Base-by-base conservation (phyloP, 2,113 vertebrate species). In the Polypterus bichir region DNA sequence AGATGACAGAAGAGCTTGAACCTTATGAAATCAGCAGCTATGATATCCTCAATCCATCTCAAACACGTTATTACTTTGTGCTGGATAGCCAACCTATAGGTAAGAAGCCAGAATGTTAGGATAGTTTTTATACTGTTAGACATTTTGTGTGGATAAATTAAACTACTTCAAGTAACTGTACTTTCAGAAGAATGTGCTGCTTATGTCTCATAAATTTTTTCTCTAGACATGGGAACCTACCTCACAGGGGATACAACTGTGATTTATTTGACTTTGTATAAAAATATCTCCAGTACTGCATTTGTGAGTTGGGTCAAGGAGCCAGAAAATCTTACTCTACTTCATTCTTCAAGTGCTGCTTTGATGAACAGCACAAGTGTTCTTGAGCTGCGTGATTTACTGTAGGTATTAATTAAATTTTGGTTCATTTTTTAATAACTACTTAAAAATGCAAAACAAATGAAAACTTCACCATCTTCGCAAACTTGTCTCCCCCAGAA, bases 201-300 rank as follows among this genome's bases (percentile, higher is more conserved):
- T 27, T 27, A 27, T 27, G 27, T 27, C 27, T 27, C 27, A 27
- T 27, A 27, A 27, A 27, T 55, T 5, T 49, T 47, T 49, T 57
- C 45, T 57, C 5, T 46, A 63, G 62, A 63, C 45, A 48, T 57
- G 47, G 62, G 62, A 46, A 27, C 55, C 27, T 63, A 55, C 44
- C 44, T 63, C 47, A 5, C n/a, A 3, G 54, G 54, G 6, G 62
- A 63, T 27, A 10, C 49, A 5, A 49, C 48, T 7, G 27, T 48
- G 48, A 63, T 63, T 9, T 11, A 57, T 3, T 4, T 63, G 5
- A 5, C 11, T 4, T 8, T 11, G 5, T 57, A 63, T 48, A 1
- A 44, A 7, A 7, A n/a, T 3, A 6, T 57, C 3, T 63, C 54
- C 2, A 48, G n/a, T 6, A 63, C 54, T 3, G 47, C 52, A 3